Evolutionary conservation across 2,888 invertebrate genomes (phyloP), one percentile per base, ranked within the genome.

Genomic region (Pammene aurita): DNA sequence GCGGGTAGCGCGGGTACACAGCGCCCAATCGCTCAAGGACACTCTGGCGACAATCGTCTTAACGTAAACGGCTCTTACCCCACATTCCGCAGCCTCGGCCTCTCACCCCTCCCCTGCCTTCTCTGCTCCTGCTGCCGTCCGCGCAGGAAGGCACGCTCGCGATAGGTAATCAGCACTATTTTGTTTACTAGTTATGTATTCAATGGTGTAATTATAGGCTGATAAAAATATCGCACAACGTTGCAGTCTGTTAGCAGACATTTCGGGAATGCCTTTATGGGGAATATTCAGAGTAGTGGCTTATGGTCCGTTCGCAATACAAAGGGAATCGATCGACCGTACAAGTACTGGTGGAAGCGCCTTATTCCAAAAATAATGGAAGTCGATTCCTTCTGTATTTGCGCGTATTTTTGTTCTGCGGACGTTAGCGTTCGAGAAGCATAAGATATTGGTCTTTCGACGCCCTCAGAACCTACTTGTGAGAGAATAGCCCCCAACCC

Each of bases 161-260:
- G 72, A 72, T 26, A 73, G 64, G 54, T 61, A 75, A 52, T 72
- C 71, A 6, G 75, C 72, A 14, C 58, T 65, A 34, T 73, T 73
- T 56, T 68, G 50, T 14, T 16, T 54, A 56, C 74, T 72, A 13
- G 58, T 50, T 2, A 72, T 58, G 48, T 71, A 73, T 42, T 73
- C 73, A 7, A 71, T 65, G 7, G 35, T 48, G 16, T 61, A 71
- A 62, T 67, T 71, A 52, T 67, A 71, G 5, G 65, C 67, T 18
- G 62, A 34, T 44, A 71, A 61, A 55, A 67, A 71, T 34, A 71
- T 63, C 13, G 66, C 71, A 35, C 67, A 71, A 0, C 71, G 35
- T 46, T 46, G 46, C n/a, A n/a, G n/a, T n/a, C n/a, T n/a, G n/a
- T n/a, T n/a, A n/a, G n/a, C n/a, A n/a, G n/a, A n/a, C n/a, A 46